Conservation (phyloP, 2,888 invertebrate species). For the Acronicta alni region DNA sequence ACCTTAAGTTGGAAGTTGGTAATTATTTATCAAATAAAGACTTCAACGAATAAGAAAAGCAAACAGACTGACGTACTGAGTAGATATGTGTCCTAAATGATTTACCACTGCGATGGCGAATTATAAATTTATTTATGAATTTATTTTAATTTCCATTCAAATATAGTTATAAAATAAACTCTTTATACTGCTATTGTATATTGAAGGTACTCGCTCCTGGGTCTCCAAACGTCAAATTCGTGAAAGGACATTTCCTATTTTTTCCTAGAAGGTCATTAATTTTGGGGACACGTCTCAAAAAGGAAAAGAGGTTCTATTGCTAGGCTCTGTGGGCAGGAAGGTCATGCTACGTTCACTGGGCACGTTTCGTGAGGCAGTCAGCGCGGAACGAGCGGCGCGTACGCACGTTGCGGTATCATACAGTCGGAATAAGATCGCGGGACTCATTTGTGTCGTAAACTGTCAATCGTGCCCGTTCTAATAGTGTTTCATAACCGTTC, state of each 20-base stretch:
- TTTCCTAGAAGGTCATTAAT: slow-evolving; percentile 56
- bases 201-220: too few relatives aligned
- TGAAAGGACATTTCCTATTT: slow-evolving; percentile 28
- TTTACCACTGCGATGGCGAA: too few relatives aligned
- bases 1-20: background rate
- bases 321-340: slow-evolving; percentile 85
- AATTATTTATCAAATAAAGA: background rate
- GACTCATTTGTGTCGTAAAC: slow-evolving; percentile 74
- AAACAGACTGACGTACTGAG: background rate
- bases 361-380: slow-evolving; percentile 72
- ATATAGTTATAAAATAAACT: too few relatives aligned
- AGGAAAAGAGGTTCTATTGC: slow-evolving; percentile 80
- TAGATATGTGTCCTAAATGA: background rate
- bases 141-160: too few relatives aligned
- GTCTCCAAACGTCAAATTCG: slow-evolving; percentile 19
- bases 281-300: slow-evolving; percentile 69
- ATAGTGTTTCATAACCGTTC: slow-evolving; percentile 78
- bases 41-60: background rate
- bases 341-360: slow-evolving; percentile 83
- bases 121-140: too few relatives aligned
- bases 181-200: too few relatives aligned
- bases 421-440: slow-evolving; percentile 72
- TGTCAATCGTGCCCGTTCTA: slow-evolving; percentile 79
- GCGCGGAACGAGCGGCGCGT: slow-evolving; percentile 82
- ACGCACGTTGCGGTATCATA: slow-evolving; percentile 74